Base-by-base conservation (phyloP, 2,888 invertebrate genomes). In the Megalurothrips usitatus region DNA sequence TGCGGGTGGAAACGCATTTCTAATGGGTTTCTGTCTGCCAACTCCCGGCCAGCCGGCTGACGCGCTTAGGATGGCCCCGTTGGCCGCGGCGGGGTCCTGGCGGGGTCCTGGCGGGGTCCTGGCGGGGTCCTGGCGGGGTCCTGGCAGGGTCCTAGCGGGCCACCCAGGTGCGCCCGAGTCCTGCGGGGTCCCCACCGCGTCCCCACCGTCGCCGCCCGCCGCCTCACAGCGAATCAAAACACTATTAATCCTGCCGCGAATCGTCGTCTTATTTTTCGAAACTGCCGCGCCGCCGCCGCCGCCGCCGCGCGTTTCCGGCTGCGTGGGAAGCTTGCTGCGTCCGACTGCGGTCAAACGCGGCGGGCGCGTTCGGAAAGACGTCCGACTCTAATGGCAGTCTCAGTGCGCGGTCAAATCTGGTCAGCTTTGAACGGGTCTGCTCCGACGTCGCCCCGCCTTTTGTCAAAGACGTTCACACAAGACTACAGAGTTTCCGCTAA, bases 171-270 rank as follows among this genome's bases (percentile, higher is more conserved):
- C 58, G 58, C 17, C 58, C 19, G 58, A 6, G 52, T 19, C 52
- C 52, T 12, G 4, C 52, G 52, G n/a, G 12, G 52, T 52, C 52
- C 58, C 58, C 58, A 14, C 58, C 19, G 19, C 58, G 14, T 6
- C 14, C 14, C 1, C 58, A 58, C 58, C 14, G 58, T 58, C 58
- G 0, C 19, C 6, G 11, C 14, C 14, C 19, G 34, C 0, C 68
- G 34, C 0, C 68, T 11, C 68, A 23, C 68, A 75, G 68, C 68
- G 26, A 75, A 75, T 75, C 68, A 75, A 75, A 75, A 75, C 68
- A 75, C 68, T 75, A 75, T 75, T 75, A 75, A 75, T 75, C 68
- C 68, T 75, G 23, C 23, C 58, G 26, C 68, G 26, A 26, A 75
- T 75, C 26, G 23, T 26, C 68, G 23, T 26, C 68, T 75, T 75